Evolutionary conservation across 1,140 invertebrate species (phyloP).

Genomic region (Drosophila murphyi): DNA sequence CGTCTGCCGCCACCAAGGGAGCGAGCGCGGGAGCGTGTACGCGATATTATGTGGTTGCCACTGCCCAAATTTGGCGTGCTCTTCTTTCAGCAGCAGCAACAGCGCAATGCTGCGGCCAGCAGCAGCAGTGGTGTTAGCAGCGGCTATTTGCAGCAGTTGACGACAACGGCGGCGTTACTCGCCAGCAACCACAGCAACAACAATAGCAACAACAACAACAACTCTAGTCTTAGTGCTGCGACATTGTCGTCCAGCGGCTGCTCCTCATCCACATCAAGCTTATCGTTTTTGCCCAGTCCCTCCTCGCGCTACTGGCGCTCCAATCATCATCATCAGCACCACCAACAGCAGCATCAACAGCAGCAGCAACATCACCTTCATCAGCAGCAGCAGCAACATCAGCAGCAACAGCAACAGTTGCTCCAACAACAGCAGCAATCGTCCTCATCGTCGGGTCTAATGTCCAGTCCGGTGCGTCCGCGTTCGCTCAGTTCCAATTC

Average conservation of each 20-base stretch:
- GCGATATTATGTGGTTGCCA: constrained; percentile 91
- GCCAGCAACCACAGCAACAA: constrained; percentile 17
- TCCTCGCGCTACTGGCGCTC: constrained; percentile 77
- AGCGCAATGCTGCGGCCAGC: constrained; percentile 65
- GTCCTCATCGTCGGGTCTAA: constrained; percentile 50
- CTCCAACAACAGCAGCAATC: constrained; percentile 41
- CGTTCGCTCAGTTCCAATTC: constrained; percentile 87
- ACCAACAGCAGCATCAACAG: constrained; percentile 75
- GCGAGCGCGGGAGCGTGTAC: constrained; percentile 86
- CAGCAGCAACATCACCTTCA: constrained; percentile 40
- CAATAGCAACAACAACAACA: constrained; percentile 56
- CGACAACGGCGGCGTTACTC: constrained; percentile 19
- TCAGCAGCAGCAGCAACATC: constrained; percentile 64
- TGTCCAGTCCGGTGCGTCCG: constrained; percentile 86
- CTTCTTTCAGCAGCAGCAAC: constrained; percentile 86
- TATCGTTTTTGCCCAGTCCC: constrained; percentile 69
- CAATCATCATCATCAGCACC: constrained; percentile 74
- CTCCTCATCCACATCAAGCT: constrained; percentile 44
- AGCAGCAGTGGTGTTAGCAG: constrained; percentile 4
- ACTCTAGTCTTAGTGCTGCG: constrained; percentile 81
- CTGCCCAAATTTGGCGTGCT: constrained; percentile 93
- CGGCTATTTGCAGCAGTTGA: constrained; percentile 51
- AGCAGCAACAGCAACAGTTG: constrained; percentile 59
- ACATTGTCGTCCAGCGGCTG: constrained; percentile 22
- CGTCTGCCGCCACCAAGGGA: constrained; percentile 88